Evolutionary conservation across 2,113 vertebrate genomes (phyloP).

Genomic region (Thomomys bottae): DNA sequence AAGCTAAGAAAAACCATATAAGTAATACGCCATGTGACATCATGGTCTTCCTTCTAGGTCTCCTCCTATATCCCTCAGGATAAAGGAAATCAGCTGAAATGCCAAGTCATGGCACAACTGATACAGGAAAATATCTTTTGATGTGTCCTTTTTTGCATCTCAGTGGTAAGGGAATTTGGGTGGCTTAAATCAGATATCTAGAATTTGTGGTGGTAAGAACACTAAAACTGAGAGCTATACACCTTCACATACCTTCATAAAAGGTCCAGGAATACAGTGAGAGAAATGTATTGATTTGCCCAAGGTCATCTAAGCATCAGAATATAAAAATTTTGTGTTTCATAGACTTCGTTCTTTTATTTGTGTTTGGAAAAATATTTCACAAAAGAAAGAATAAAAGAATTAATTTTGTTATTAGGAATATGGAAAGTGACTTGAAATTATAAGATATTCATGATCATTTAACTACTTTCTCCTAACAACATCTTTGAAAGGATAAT

Average conservation of each 20-base stretch:
- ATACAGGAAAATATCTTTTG: background rate
- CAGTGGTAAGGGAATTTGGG: background rate
- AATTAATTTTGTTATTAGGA: conserved; percentile 45
- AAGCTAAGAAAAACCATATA: background rate
- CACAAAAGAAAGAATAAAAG: background rate
- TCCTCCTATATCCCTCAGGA: background rate
- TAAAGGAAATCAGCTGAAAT: background rate
- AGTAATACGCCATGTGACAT: background rate
- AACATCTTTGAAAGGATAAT: conserved; percentile 31
- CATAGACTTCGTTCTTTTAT: background rate
- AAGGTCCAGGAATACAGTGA: background rate
- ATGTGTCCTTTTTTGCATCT: background rate
- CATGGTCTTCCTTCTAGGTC: background rate
- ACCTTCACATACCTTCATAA: background rate
- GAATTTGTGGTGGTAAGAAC: background rate
- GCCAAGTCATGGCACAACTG: background rate
- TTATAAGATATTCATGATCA: conserved; percentile 30
- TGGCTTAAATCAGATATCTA: background rate
- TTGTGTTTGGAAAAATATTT: conserved; percentile 44
- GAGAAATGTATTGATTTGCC: background rate
- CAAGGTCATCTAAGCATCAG: conserved; percentile 22
- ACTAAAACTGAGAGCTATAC: background rate
- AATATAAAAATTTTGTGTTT: background rate
- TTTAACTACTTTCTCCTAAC: conserved; percentile 39
- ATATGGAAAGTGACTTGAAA: conserved; percentile 13